Evolutionary conservation across 2,113 vertebrate genomes (phyloP).

Genomic region (Perca schrenkii): DNA sequence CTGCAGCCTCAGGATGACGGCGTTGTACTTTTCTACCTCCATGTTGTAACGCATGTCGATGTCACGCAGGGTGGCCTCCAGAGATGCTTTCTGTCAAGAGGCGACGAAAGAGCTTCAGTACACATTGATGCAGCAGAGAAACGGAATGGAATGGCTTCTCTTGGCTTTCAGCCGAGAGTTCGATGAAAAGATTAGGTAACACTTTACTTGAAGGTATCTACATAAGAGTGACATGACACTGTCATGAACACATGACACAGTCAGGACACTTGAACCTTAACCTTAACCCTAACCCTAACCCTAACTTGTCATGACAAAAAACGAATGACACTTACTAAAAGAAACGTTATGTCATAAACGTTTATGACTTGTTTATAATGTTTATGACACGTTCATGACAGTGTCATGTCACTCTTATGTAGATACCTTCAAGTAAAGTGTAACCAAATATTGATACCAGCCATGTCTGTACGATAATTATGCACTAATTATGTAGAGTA

Average conservation of each 20-base stretch:
- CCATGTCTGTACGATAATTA: not conserved
- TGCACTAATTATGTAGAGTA: not conserved
- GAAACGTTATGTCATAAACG: too few relatives aligned
- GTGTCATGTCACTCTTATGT: too few relatives aligned
- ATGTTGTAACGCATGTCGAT: constrained; percentile 78
- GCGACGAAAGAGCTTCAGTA: not conserved
- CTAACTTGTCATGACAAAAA: too few relatives aligned
- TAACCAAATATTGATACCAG: not conserved
- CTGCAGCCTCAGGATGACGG: constrained; percentile 84
- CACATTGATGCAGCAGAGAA: not conserved
- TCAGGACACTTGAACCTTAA: too few relatives aligned
- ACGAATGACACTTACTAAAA: too few relatives aligned
- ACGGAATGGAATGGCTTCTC: not conserved
- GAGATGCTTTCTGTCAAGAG: constrained; percentile 84
- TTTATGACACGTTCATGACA: too few relatives aligned
- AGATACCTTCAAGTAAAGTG: too few relatives aligned
- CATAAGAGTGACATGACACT: too few relatives aligned
- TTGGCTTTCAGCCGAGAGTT: not conserved
- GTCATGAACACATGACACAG: too few relatives aligned
- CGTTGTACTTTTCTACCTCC: constrained; percentile 87
- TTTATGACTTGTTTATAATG: too few relatives aligned
- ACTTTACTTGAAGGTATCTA: too few relatives aligned
- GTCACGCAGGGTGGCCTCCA: constrained; percentile 87
- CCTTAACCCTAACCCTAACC: too few relatives aligned
- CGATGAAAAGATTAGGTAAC: not conserved